phyloP scores from a whole-genome alignment of 2,113 vertebrate genomes.

The Turdus rufiventris region DNA sequence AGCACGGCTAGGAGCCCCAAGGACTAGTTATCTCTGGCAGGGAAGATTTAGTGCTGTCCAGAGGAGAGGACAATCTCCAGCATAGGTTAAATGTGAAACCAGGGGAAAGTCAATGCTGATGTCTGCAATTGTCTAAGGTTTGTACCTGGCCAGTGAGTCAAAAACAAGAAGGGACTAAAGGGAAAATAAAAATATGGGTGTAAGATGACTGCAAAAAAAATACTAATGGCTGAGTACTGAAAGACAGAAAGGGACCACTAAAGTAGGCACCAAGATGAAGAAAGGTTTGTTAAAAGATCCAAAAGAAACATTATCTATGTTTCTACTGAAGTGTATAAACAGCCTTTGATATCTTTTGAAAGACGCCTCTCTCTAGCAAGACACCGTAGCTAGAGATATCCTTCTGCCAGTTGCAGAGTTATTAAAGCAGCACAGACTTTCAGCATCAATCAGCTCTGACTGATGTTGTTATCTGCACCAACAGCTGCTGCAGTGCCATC shows the following conservation, averaged over 20 bases:
- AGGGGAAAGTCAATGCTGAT: not conserved
- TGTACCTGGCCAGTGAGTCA: not conserved
- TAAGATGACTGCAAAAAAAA: not conserved
- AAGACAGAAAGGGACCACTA: not conserved
- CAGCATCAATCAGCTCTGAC: not conserved
- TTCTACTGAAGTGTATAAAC: not conserved
- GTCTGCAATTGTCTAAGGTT: not conserved
- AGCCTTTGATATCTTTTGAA: not conserved
- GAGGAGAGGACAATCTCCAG: not conserved
- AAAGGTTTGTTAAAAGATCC: not conserved
- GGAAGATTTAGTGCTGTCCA: conserved; percentile 5
- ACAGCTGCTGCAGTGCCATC: not conserved
- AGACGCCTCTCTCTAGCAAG: not conserved
- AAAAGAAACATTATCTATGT: not conserved
- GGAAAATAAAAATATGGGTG: not conserved
- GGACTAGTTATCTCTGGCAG: conserved; percentile 11
- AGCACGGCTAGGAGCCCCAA: not conserved
- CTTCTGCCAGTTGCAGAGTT: not conserved
- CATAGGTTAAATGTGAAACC: not conserved
- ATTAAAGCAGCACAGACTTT: not conserved
- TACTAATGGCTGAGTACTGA: rapidly evolving
- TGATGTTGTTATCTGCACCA: not conserved
- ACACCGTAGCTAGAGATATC: not conserved
- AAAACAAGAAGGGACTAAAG: not conserved
- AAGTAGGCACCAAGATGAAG: not conserved